Percentiles rank a stretch among this genome's conserved stretches.
phyloP scores from a whole-genome alignment of 92 coral and sea anemone genomes.

The Actinostola sp. region DNA sequence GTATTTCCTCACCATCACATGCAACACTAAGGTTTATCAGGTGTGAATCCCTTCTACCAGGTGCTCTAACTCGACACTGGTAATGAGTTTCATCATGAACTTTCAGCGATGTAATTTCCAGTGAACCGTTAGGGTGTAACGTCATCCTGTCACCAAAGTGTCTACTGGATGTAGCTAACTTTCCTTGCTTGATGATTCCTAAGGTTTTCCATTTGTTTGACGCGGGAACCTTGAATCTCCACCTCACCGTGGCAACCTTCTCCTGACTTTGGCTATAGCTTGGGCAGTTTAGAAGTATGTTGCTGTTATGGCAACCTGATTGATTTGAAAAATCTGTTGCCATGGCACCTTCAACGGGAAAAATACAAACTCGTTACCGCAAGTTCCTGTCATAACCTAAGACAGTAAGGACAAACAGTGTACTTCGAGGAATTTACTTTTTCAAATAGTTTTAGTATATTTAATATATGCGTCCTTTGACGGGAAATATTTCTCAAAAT shows the following conservation, averaged over 20 bases:
- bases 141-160: constrained; percentile 7
- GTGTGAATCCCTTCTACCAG: neutral
- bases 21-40: neutral
- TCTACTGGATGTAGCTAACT: neutral
- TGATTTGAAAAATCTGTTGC: constrained; percentile 6
- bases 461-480: too few relatives aligned
- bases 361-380: neutral
- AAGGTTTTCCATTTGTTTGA: neutral
- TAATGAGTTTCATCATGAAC: constrained; percentile 26
- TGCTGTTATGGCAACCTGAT: constrained; percentile 14
- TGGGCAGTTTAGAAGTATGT: constrained; percentile 16
- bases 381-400: neutral
- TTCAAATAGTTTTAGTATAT: too few relatives aligned
- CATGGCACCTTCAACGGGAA: neutral
- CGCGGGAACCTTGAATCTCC: neutral
- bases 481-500: too few relatives aligned
- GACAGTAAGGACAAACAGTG: too few relatives aligned
- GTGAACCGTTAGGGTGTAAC: constrained; percentile 22
- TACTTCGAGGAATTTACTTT: too few relatives aligned
- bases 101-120: constrained; percentile 9
- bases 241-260: neutral
- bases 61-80: constrained; percentile 14
- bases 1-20: constrained; percentile 21
- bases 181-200: neutral
- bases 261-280: neutral